Evolutionary conservation across 1,140 invertebrate genomes (phyloP).

Genomic region (Drosophila serrata): DNA sequence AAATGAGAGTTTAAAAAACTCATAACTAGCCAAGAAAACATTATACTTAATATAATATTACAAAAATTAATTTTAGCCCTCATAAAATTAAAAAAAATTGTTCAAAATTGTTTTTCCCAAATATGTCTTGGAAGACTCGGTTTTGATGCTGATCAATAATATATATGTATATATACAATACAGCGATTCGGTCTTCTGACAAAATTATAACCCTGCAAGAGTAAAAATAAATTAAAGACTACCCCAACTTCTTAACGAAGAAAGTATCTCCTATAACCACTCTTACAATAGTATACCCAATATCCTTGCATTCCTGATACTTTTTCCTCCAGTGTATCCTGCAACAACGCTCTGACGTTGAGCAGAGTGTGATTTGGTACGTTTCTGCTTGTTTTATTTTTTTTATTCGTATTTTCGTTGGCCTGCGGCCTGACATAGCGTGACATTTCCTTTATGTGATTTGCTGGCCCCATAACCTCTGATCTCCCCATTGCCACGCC

Average conservation of each 20-base stretch:
- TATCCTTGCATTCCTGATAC: too few relatives aligned
- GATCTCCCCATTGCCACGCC: slow-evolving; percentile 4
- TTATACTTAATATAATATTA: too few relatives aligned
- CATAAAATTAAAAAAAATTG: too few relatives aligned
- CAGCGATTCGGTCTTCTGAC: too few relatives aligned
- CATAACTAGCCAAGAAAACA: too few relatives aligned
- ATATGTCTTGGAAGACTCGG: too few relatives aligned
- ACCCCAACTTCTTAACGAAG: not conserved
- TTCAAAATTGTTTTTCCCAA: too few relatives aligned
- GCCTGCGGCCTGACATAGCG: slow-evolving; percentile 63
- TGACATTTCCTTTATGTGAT: slow-evolving; percentile 81
- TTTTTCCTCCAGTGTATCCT: slow-evolving; percentile 26
- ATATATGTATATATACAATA: too few relatives aligned
- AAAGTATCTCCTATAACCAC: not conserved
- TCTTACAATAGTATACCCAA: not conserved
- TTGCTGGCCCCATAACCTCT: slow-evolving; percentile 44
- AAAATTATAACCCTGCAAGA: too few relatives aligned
- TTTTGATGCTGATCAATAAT: too few relatives aligned
- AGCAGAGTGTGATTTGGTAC: slow-evolving; percentile 46
- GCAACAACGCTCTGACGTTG: slow-evolving; percentile 56
- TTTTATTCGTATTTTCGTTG: slow-evolving; percentile 23
- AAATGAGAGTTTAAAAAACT: too few relatives aligned
- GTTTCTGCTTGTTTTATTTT: slow-evolving; percentile 21
- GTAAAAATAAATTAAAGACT: not conserved
- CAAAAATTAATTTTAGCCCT: too few relatives aligned